A percentile compares a stretch with the other conserved stretches of the same genome.
Evolutionary conservation across 2,113 vertebrate genomes (phyloP).

Genomic region (Lepus europaeus): DNA sequence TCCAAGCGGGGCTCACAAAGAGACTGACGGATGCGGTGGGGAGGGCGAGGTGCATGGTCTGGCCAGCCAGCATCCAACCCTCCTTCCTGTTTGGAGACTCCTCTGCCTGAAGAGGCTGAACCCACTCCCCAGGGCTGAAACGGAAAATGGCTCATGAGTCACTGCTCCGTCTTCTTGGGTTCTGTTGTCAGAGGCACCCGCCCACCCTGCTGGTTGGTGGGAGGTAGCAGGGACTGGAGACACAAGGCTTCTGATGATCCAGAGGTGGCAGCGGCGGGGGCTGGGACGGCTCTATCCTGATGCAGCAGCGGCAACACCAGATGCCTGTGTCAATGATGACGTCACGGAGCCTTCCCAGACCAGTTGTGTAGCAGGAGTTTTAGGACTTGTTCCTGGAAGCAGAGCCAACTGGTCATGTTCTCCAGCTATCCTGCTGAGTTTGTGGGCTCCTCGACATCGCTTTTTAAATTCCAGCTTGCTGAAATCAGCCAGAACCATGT

Average conservation of each 20-base stretch:
- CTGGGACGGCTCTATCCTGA: neutral
- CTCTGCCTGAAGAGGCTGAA: neutral
- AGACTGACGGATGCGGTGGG: neutral
- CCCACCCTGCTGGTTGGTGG: neutral
- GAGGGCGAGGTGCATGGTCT: neutral
- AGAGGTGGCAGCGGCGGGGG: neutral
- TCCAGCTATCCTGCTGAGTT: neutral
- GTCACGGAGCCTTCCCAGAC: neutral
- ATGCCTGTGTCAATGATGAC: neutral
- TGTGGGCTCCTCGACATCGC: neutral
- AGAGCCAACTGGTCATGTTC: neutral
- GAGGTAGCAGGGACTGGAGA: neutral
- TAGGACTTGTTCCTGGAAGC: neutral
- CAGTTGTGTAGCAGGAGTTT: neutral
- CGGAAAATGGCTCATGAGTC: neutral
- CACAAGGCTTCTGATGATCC: neutral
- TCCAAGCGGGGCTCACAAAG: neutral
- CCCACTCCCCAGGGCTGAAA: neutral
- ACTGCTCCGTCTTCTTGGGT: neutral
- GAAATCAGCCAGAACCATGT: neutral
- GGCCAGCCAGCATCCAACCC: neutral
- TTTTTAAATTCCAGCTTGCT: neutral
- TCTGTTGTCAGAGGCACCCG: neutral
- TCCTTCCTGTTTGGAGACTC: neutral
- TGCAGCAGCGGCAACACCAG: neutral